A percentile compares a stretch with the other conserved stretches of the same genome.
These are phyloP conservation scores for Forbesichthys papilliferus DNA, from an alignment of 2,113 vertebrate species.

Conservation along the genomic window DNA sequence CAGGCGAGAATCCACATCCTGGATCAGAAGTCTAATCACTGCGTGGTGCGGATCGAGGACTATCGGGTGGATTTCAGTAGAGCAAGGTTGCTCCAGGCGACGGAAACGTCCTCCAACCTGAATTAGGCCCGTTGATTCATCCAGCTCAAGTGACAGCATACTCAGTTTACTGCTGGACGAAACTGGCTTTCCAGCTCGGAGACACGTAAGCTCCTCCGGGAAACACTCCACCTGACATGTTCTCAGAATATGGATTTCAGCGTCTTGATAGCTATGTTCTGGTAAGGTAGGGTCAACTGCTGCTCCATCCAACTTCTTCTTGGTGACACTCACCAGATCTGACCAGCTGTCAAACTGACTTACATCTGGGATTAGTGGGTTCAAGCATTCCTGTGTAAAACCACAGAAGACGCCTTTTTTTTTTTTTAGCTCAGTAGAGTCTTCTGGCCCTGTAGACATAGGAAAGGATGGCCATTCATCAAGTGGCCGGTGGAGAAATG, in stretches of 20 bases:
- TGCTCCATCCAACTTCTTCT: background rate
- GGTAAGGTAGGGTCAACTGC: background rate
- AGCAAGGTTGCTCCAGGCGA: background rate
- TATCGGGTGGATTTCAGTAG: slow-evolving; percentile 1
- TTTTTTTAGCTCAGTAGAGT: background rate
- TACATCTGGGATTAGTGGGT: background rate
- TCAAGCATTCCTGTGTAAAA: background rate
- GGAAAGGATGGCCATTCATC: background rate
- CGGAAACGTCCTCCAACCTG: background rate
- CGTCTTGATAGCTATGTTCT: background rate
- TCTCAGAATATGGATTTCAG: background rate
- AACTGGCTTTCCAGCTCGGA: background rate
- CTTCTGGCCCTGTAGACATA: background rate
- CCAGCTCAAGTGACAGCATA: background rate
- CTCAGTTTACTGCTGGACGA: background rate
- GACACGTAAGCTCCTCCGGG: background rate
- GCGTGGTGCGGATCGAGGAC: background rate
- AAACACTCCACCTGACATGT: background rate
- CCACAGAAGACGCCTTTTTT: background rate
- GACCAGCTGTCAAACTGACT: background rate
- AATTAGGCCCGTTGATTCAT: background rate
- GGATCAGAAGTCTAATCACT: background rate
- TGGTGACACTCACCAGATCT: background rate
- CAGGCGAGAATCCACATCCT: background rate
- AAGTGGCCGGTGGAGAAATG: background rate